Base-by-base conservation (phyloP, 1,140 invertebrate species). In the Drosophila ohnishii region DNA sequence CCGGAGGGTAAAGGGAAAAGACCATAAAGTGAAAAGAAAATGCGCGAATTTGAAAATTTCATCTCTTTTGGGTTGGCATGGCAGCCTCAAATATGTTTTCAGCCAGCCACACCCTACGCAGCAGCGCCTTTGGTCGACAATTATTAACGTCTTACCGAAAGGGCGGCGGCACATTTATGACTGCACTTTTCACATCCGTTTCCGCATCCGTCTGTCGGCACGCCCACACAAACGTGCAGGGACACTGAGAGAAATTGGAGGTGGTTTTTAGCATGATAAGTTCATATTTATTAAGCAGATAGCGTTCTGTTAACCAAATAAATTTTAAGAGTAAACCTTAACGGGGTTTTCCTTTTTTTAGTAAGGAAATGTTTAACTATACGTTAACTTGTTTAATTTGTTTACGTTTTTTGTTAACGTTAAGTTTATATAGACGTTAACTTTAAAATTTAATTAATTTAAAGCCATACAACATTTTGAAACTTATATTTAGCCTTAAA, bases 141-240 rank as follows among this genome's bases (percentile, higher is more conserved):
- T 88, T 88, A 88, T 88, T 88, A 88, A 88, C 78, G 80, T 84
- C 80, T 88, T 84, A 88, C 63, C 73, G 75, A 87, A 87, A 77
- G 66, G 83, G 53, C 76, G 83, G 71, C 79, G 71, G 83, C 80
- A 78, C 84, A 88, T 88, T 88, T 88, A 88, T 88, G 84, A 88
- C 84, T 88, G 84, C 84, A 88, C 84, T 88, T 88, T 88, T 88
- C 85, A 88, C 84, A 88, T 89, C 84, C 85, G 84, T 63, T 88
- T 88, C 84, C 85, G 85, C 66, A 78, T 80, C 51, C 84, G 84
- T 75, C 66, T 83, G 83, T 80, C 83, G 75, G 70, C 84, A 75
- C 77, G 63, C 76, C 73, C 63, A 76, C 61, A 44, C 32, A 71
- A 45, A 45, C 32, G 48, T 30, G 30, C 32, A 32, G 39, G 34